Conservation (phyloP, 2,797 vertebrate genomes). For the Tympanoctomys barrerae region DNA sequence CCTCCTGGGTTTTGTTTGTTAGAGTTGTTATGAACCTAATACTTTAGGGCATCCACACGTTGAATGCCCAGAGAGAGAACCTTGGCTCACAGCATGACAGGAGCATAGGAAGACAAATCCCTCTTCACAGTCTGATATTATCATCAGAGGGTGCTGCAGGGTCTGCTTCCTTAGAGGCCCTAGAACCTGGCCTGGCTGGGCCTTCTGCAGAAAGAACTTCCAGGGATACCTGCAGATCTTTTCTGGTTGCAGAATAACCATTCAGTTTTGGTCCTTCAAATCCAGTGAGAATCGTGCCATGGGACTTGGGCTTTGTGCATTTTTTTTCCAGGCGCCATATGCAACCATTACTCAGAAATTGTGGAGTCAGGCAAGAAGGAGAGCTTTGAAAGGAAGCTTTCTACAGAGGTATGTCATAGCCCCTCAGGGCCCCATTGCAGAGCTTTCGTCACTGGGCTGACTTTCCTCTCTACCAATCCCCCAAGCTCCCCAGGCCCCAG, state of each 20-base stretch:
- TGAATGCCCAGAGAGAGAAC: not conserved
- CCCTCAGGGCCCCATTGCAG: not conserved
- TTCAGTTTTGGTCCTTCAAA: not conserved
- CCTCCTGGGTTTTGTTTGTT: not conserved
- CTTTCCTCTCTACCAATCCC: not conserved
- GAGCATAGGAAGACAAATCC: not conserved
- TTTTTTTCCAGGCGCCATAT: not conserved
- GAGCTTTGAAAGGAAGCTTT: not conserved
- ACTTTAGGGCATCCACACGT: not conserved
- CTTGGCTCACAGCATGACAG: not conserved
- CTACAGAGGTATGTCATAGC: not conserved
- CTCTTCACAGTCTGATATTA: not conserved
- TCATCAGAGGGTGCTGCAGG: not conserved
- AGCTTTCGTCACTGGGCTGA: not conserved
- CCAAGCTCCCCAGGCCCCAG: not conserved
- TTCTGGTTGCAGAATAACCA: not conserved
- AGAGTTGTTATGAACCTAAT: not conserved
- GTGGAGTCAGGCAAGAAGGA: not conserved
- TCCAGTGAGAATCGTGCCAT: not conserved
- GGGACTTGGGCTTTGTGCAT: not conserved
- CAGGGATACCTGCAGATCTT: not conserved
- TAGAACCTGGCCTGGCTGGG: not conserved
- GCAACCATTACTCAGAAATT: not conserved
- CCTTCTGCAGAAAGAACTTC: not conserved
- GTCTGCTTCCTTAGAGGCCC: not conserved